phyloP scores from a whole-genome alignment of 1,140 invertebrate genomes.

The Orius insidiosus region DNA sequence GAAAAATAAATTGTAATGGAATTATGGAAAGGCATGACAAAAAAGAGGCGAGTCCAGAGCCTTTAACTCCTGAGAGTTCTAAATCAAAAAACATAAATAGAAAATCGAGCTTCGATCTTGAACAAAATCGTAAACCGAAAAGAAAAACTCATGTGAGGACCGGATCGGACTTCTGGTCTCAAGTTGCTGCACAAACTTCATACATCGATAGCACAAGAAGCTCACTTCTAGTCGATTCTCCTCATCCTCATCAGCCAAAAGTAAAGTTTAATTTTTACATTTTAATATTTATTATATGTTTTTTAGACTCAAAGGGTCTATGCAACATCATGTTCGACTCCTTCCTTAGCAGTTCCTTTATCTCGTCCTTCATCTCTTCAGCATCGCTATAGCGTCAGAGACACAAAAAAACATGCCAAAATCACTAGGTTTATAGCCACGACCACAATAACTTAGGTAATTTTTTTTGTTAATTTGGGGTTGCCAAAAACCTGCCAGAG shows the following conservation, averaged over 20 bases:
- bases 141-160: constrained; percentile 11
- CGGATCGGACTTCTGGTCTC: constrained; percentile 23
- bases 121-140: neutral
- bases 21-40: constrained; percentile 1
- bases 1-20: neutral
- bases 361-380: neutral
- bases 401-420: constrained; percentile 8
- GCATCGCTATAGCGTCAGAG: constrained; percentile 7
- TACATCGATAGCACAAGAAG: constrained; percentile 23
- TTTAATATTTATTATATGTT: neutral
- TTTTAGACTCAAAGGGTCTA: neutral
- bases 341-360: neutral
- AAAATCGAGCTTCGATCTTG: constrained; percentile 11
- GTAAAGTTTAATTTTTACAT: neutral
- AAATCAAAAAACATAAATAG: neutral
- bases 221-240: constrained; percentile 2
- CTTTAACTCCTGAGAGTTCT: neutral
- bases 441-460: constrained; percentile 2
- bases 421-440: constrained; percentile 7
- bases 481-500: neutral
- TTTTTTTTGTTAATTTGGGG: neutral
- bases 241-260: neutral
- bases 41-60: neutral
- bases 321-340: neutral
- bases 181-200: constrained; percentile 22